Conservation (phyloP, 64 coral and sea anemone genomes). For the Pocillopora damicornis region DNA sequence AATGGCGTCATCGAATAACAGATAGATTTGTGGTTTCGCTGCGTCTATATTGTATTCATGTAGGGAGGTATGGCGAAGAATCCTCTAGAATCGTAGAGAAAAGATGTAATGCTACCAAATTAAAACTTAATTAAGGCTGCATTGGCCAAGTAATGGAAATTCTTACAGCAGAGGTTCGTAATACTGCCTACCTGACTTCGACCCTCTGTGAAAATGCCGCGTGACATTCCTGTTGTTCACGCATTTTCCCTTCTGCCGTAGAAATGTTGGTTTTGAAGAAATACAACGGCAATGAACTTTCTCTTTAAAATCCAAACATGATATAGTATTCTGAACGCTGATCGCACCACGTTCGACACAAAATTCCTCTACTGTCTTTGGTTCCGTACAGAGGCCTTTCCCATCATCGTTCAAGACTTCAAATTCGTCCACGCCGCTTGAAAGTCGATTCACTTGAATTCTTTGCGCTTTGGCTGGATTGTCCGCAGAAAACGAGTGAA, state of each 20-base stretch:
- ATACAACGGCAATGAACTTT: slow-evolving; percentile 6
- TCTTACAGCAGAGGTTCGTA: not conserved
- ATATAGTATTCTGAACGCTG: not conserved
- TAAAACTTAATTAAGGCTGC: not conserved
- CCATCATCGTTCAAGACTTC: not conserved
- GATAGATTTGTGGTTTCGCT: no score
- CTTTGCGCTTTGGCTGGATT: not conserved
- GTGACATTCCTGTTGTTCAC: not conserved
- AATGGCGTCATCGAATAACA: no score
- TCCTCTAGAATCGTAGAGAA: no score
- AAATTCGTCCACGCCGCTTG: slow-evolving; percentile 2
- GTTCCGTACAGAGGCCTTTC: not conserved
- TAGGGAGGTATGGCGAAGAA: no score
- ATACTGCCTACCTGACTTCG: not conserved
- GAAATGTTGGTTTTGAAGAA: slow-evolving; percentile 16
- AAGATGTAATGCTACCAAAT: no score
- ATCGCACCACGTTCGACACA: slow-evolving; percentile 10
- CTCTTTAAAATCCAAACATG: not conserved
- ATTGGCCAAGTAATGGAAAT: not conserved
- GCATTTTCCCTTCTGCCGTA: slow-evolving; percentile 12
- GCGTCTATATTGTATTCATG: no score
- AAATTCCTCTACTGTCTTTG: not conserved
- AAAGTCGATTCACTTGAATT: not conserved
- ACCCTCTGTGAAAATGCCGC: not conserved
- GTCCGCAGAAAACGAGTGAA: not conserved